A percentile compares a stretch with the other conserved stretches of the same genome.
These are phyloP conservation scores for Ceratothoa steindachneri DNA, from an alignment of 2,888 invertebrate genomes.

Conservation along the genomic window DNA sequence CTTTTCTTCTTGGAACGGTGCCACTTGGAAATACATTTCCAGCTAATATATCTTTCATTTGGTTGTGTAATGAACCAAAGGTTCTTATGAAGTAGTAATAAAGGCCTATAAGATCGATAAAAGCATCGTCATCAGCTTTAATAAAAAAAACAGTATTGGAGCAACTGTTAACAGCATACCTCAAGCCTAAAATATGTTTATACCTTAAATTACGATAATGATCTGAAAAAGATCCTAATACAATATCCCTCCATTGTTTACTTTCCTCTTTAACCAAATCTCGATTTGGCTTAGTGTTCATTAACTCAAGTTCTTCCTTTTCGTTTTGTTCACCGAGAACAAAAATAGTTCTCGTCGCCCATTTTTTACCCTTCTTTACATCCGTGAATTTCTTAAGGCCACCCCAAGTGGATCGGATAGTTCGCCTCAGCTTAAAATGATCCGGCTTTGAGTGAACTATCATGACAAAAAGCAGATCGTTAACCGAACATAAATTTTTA, in stretches of 20 bases:
- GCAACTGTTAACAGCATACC: constrained; percentile 48
- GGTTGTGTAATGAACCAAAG: constrained; percentile 18
- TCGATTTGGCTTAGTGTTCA: neutral
- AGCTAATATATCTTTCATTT: constrained; percentile 23
- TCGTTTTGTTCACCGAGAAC: constrained; percentile 23
- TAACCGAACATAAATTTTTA: constrained; percentile 2
- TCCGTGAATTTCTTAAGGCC: neutral
- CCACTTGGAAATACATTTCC: constrained; percentile 41
- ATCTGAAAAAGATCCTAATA: constrained; percentile 49
- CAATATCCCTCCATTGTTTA: constrained; percentile 45
- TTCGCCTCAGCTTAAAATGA: constrained; percentile 34
- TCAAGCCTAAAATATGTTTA: constrained; percentile 49
- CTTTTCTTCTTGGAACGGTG: constrained; percentile 49
- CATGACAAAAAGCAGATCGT: constrained; percentile 24
- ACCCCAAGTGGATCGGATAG: constrained; percentile 36
- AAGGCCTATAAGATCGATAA: constrained; percentile 47
- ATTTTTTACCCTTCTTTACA: constrained; percentile 13
- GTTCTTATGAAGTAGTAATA: constrained; percentile 25
- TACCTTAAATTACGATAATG: constrained; percentile 49
- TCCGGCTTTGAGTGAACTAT: constrained; percentile 39
- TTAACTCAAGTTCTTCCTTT: neutral
- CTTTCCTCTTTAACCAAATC: constrained; percentile 18
- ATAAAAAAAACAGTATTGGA: constrained; percentile 45
- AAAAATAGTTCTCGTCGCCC: constrained; percentile 26
- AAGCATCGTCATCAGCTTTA: constrained; percentile 50